phyloP scores from a whole-genome alignment of 2,113 vertebrate genomes.

The Passer montanus region DNA sequence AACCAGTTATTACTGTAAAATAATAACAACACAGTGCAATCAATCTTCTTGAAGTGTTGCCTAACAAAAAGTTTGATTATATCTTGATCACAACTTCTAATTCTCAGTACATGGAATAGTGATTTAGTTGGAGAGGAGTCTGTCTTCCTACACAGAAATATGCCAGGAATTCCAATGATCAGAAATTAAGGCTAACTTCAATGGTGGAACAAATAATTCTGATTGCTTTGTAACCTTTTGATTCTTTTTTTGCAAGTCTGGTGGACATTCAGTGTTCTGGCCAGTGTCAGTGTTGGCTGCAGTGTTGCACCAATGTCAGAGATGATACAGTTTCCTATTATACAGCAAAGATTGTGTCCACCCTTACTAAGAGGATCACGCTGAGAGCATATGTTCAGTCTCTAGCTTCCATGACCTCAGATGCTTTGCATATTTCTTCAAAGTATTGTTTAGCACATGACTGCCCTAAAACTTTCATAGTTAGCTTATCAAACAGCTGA shows the following conservation, averaged over 20 bases:
- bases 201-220: background rate
- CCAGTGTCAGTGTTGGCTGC: background rate
- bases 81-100: background rate
- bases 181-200: background rate
- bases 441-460: background rate
- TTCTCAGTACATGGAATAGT: background rate
- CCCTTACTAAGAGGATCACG: slow-evolving; percentile 4
- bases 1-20: background rate
- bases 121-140: background rate
- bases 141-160: background rate
- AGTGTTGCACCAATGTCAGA: background rate
- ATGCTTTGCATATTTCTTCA: background rate
- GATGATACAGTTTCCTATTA: background rate
- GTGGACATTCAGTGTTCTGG: background rate
- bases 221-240: background rate
- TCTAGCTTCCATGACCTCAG: background rate
- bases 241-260: background rate
- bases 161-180: background rate
- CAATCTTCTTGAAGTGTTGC: background rate
- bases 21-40: background rate
- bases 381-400: background rate
- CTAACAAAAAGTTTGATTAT: background rate
- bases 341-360: background rate
- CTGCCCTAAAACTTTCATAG: background rate
- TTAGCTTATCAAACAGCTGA: background rate